phyloP scores from a whole-genome alignment of 2,113 vertebrate species.

The Malurus alboscapulatus region DNA sequence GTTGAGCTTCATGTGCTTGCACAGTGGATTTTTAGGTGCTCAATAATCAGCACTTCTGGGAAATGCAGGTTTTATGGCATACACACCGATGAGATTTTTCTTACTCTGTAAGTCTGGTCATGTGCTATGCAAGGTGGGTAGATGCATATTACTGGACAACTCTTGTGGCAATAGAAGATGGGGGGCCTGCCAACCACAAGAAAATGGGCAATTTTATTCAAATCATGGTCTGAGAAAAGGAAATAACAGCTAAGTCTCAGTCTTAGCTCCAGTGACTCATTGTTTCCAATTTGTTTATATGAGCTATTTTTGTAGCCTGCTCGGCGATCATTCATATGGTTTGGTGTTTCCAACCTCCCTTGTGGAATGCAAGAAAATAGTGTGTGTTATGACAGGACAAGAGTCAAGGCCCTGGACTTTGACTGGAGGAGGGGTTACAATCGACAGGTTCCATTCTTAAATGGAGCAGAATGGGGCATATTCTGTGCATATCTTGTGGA shows the following conservation, averaged over 20 bases:
- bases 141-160: not conserved
- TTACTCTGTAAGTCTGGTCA: not conserved
- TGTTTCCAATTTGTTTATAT: not conserved
- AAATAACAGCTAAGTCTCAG: too few relatives aligned
- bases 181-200: not conserved
- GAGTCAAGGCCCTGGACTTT: not conserved
- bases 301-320: not conserved
- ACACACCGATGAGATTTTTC: not conserved
- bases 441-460: not conserved
- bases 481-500: not conserved
- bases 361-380: not conserved
- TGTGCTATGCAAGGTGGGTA: not conserved
- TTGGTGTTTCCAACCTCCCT: not conserved
- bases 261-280: not conserved
- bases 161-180: not conserved
- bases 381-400: not conserved
- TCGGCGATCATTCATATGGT: not conserved
- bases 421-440: not conserved
- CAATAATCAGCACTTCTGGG: not conserved
- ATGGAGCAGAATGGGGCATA: accelerated
- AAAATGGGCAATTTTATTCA: not conserved
- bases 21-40: not conserved
- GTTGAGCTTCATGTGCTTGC: not conserved
- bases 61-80: accelerated
- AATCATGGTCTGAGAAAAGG: not conserved